These are phyloP conservation scores for Trichomalopsis sarcophagae DNA, from an alignment of 1,140 invertebrate species.

Conservation along the genomic window DNA sequence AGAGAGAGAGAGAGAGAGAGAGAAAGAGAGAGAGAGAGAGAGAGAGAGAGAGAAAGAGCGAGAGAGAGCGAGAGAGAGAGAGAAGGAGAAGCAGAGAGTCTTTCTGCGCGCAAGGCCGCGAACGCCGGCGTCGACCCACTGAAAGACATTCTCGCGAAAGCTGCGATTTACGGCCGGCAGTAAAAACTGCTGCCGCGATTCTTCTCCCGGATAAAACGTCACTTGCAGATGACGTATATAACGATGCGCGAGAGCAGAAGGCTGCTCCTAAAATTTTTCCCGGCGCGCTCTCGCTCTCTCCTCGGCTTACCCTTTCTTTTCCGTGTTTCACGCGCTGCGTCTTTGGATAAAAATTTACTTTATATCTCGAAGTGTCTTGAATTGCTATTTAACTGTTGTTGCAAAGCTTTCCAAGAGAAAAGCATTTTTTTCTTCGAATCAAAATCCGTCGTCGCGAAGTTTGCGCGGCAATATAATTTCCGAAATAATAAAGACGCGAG, in stretches of 20 bases:
- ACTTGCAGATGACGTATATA: slow-evolving; percentile 49
- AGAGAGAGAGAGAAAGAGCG: slow-evolving; percentile 17
- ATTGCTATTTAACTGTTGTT: neutral
- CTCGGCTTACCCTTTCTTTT: neutral
- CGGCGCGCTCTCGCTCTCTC: too few species aligned
- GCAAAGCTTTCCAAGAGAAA: neutral
- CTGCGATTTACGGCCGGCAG: slow-evolving; percentile 48
- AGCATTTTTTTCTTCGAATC: neutral
- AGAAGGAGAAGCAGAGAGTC: too few species aligned
- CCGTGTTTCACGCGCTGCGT: neutral
- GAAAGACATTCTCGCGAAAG: slow-evolving; percentile 42
- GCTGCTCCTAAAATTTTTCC: slow-evolving; percentile 36
- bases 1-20: slow-evolving; percentile 18
- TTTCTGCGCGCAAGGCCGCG: neutral
- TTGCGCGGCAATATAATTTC: neutral
- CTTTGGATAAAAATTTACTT: slow-evolving; percentile 19
- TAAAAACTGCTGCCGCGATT: slow-evolving; percentile 51
- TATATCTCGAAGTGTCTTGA: too few species aligned
- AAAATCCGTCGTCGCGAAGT: neutral
- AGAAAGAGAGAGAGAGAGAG: neutral
- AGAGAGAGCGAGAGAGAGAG: slow-evolving; percentile 18
- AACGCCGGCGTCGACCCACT: neutral
- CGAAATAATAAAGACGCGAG: neutral
- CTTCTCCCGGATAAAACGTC: slow-evolving; percentile 41
- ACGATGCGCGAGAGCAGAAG: neutral